These are phyloP conservation scores for Drosophila carrolli DNA, from an alignment of 1,140 invertebrate genomes.

Conservation along the genomic window DNA sequence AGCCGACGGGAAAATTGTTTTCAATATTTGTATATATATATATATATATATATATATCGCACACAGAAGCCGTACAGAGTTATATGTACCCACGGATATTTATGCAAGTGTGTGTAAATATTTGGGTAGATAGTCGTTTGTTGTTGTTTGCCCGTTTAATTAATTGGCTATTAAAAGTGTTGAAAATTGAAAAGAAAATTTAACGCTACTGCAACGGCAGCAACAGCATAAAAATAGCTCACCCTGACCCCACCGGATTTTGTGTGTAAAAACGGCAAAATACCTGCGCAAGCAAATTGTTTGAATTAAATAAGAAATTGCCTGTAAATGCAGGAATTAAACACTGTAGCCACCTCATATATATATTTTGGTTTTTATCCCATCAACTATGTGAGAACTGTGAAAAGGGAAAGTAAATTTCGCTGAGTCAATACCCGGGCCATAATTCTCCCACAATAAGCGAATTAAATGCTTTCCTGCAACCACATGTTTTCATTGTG, in stretches of 20 bases:
- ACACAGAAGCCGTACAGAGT: not conserved
- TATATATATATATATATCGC: constrained; percentile 2
- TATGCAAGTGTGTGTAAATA: constrained; percentile 22
- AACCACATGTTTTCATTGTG: constrained; percentile 14
- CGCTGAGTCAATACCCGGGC: constrained; percentile 6
- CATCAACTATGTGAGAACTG: constrained; percentile 2
- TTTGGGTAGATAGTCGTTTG: constrained; percentile 45
- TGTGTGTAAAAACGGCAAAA: constrained; percentile 26
- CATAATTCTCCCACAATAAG: constrained; percentile 24
- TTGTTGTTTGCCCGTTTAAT: constrained; percentile 70
- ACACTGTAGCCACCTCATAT: constrained; percentile 2
- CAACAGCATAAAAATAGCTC: constrained; percentile 44
- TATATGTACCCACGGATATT: constrained; percentile 9
- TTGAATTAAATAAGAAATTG: constrained; percentile 29
- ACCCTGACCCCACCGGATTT: constrained; percentile 29
- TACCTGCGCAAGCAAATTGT: constrained; percentile 28
- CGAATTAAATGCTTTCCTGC: constrained; percentile 23
- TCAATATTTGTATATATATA: constrained; percentile 6
- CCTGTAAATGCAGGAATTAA: constrained; percentile 29
- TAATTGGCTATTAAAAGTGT: constrained; percentile 82
- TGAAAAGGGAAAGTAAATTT: constrained; percentile 18
- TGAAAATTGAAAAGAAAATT: constrained; percentile 79
- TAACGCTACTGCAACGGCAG: constrained; percentile 40
- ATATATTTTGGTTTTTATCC: constrained; percentile 13
- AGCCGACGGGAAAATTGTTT: constrained; percentile 34